Base-by-base conservation (phyloP, 2,888 invertebrate species). In the Apodemia mormo region DNA sequence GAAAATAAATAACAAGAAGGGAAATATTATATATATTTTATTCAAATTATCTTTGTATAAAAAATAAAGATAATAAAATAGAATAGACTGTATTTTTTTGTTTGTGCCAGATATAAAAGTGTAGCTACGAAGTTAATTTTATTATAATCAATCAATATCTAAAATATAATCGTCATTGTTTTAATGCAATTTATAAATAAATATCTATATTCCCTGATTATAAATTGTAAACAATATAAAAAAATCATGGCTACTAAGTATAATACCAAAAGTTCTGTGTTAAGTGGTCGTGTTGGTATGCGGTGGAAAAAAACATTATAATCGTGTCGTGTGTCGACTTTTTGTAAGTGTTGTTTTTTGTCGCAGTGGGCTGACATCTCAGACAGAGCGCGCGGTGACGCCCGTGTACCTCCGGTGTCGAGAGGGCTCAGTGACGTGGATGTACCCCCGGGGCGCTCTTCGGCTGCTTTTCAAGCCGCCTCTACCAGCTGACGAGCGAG, bases 401-500 rank as follows among this genome's bases (percentile, higher is more conserved):
- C 96, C 96, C 0, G 96, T 97, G 54, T 96, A 96, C 88, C 94
- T 97, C 67, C 94, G 96, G 43, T 97, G 97, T 81, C 94, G 96
- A 30, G 95, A 96, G 72, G 97, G 97, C 40, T 89, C 92, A 30
- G 94, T 97, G 12, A 93, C 94, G n/a, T 97, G 97, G 97, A 86
- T 95, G 78, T 96, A 96, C 84, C 96, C 97, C 0, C 94, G 95
- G 8, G 96, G 96, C 0, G 96, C 96, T 0, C 88, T 97, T 29
- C 88, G 96, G 33, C 94, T 96, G 66, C 94, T 96, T 64, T 94
- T 96, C 74, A 90, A 94, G 67, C 94, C 95, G 52, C 94, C 95
- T 54, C 87, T 95, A 76, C 95, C 95, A 10, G 90, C 92, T 37
- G 93, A 91, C 72, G 94, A 94, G 77, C 86, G 90, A 43, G 95